Conservation (phyloP, 2,888 invertebrate species). For the Diabrotica balteata region DNA sequence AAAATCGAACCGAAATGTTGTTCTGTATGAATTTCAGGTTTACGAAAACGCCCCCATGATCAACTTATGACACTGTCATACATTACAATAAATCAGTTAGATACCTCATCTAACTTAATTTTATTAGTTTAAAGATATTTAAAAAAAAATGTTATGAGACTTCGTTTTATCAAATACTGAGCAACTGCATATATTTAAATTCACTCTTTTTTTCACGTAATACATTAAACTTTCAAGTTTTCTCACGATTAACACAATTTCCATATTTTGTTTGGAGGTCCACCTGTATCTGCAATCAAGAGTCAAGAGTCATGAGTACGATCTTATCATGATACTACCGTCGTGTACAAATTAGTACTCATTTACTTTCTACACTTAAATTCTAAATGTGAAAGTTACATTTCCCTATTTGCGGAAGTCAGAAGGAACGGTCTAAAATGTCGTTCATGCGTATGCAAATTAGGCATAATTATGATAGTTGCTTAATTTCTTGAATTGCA, state of each 20-base stretch:
- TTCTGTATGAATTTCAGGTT: no score
- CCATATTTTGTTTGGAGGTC: neutral
- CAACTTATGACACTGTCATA: no score
- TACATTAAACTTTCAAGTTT: constrained; percentile 1
- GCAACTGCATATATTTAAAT: no score
- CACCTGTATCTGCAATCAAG: neutral
- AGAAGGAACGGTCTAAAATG: neutral
- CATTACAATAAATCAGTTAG: no score
- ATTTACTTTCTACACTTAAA: constrained; percentile 22
- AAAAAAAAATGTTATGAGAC: no score
- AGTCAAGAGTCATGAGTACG: constrained; percentile 15
- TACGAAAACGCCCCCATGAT: no score
- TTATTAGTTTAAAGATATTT: no score
- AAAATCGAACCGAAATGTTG: no score
- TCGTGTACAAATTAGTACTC: constrained; percentile 23
- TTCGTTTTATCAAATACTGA: no score
- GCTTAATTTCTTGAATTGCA: no score
- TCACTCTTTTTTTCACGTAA: no score
- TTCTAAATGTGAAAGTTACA: constrained; percentile 16
- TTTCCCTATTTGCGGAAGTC: constrained; percentile 12
- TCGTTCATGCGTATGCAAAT: neutral
- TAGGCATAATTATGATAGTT: neutral
- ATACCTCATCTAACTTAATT: no score
- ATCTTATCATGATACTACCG: constrained; percentile 17
- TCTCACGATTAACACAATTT: constrained; percentile 10